Conservation (phyloP, 2,888 invertebrate species). For the Agrochola lychnidis region DNA sequence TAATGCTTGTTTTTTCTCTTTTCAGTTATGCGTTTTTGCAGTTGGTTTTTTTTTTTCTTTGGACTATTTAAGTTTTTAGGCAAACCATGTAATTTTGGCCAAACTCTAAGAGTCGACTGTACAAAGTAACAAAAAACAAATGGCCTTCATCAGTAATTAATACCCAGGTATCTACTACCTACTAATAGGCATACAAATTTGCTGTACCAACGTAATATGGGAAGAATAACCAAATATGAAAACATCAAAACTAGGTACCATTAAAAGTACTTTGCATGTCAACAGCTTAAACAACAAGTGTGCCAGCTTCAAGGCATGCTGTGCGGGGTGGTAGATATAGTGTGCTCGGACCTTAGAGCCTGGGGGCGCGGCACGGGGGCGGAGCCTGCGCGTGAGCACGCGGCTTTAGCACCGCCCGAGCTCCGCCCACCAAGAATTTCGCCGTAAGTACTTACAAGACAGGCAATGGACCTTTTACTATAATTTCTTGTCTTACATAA, state of each 20-base stretch:
- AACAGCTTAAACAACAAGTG: conserved; percentile 8
- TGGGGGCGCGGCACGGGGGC: conserved; percentile 28
- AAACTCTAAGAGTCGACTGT: too few species aligned
- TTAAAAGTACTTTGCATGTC: not conserved
- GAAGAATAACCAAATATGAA: not conserved
- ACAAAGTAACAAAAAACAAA: too few species aligned
- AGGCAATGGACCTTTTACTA: not conserved
- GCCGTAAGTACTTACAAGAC: not conserved
- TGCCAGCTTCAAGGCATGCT: not conserved
- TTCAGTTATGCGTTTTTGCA: too few species aligned
- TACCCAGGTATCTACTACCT: too few species aligned
- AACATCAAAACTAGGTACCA: not conserved
- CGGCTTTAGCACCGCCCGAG: conserved; percentile 27
- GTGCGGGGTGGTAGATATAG: not conserved
- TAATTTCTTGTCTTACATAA: not conserved
- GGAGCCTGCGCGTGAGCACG: conserved; percentile 49
- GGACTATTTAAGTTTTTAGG: too few species aligned
- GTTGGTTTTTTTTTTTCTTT: too few species aligned
- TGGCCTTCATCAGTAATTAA: too few species aligned
- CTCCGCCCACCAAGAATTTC: conserved; percentile 32
- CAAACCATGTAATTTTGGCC: too few species aligned
- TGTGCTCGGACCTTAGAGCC: conserved; percentile 20
- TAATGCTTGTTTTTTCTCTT: too few species aligned
- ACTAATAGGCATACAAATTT: not conserved
- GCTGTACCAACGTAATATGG: not conserved